Percentiles rank a stretch among this genome's conserved stretches.
Conservation (phyloP, 2,797 vertebrate genomes). For the Spinus pinus region DNA sequence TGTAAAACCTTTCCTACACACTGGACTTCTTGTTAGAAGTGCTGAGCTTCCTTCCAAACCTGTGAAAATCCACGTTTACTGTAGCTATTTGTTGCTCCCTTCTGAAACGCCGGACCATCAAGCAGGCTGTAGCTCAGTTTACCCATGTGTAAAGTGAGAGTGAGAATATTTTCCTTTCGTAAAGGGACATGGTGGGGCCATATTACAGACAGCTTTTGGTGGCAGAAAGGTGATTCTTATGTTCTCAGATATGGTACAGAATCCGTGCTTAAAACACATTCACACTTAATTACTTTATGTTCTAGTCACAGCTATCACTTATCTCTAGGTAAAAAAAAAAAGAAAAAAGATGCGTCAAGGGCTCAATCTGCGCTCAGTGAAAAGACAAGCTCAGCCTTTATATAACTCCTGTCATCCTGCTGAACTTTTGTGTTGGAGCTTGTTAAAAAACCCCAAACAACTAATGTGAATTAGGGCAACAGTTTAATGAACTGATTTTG, state of each 20-base stretch:
- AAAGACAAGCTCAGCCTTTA: not conserved
- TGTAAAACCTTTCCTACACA: not conserved
- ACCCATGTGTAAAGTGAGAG: not conserved
- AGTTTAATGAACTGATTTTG: not conserved
- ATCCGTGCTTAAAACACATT: not conserved
- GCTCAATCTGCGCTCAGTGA: not conserved
- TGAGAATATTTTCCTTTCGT: not conserved
- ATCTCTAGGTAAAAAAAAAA: not conserved
- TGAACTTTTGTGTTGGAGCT: not conserved
- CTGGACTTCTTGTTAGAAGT: not conserved
- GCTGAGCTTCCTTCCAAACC: not conserved
- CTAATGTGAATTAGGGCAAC: not conserved
- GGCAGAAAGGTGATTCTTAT: not conserved
- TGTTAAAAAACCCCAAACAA: not conserved
- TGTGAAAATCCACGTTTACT: not conserved
- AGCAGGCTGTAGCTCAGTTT: not conserved
- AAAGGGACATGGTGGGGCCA: fast-evolving
- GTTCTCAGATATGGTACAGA: not conserved
- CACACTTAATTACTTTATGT: not conserved
- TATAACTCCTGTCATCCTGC: not conserved
- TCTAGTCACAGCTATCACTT: not conserved
- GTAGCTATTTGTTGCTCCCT: not conserved
- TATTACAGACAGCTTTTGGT: not conserved
- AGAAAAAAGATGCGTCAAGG: not conserved
- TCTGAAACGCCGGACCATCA: not conserved